A percentile compares a stretch with the other conserved stretches of the same genome.
Evolutionary conservation across 2,888 invertebrate genomes (phyloP).

Genomic region (Belgica antarctica): DNA sequence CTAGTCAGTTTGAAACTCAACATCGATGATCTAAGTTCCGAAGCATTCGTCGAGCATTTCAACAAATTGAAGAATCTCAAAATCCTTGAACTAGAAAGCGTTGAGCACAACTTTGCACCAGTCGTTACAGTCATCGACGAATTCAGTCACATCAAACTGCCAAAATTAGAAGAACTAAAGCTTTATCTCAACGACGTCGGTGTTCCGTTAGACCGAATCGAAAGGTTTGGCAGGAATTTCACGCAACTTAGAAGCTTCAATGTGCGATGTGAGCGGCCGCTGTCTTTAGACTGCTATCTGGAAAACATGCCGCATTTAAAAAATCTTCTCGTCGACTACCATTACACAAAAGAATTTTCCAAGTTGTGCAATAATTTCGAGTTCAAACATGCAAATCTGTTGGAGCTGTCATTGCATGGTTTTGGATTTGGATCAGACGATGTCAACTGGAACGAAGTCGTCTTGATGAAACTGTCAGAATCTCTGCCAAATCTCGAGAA

Average conservation of each 20-base stretch:
- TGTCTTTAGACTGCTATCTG: slow-evolving; percentile 4
- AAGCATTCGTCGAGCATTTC: not conserved
- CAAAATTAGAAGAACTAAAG: not conserved
- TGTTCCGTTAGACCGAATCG: not conserved
- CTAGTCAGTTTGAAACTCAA: not conserved
- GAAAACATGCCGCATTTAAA: not conserved
- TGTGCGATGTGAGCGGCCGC: not conserved
- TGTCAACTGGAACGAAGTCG: not conserved
- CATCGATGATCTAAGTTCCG: not conserved
- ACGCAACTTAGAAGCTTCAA: not conserved
- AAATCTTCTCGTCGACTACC: not conserved
- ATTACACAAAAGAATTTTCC: slow-evolving; percentile 3
- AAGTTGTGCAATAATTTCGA: not conserved
- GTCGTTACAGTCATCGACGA: not conserved
- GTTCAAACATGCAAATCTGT: not conserved
- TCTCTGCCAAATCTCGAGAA: not conserved
- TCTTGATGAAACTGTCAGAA: not conserved
- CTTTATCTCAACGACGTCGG: not conserved
- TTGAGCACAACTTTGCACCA: not conserved
- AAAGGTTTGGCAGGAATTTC: slow-evolving; percentile 5
- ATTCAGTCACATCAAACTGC: not conserved
- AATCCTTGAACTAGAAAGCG: slow-evolving; percentile 14
- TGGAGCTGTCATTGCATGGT: not conserved
- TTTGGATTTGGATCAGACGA: slow-evolving; percentile 28
- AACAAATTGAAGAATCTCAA: not conserved